These are phyloP conservation scores for Cyanoderma ruficeps DNA, from an alignment of 2,113 vertebrate genomes.

Conservation along the genomic window DNA sequence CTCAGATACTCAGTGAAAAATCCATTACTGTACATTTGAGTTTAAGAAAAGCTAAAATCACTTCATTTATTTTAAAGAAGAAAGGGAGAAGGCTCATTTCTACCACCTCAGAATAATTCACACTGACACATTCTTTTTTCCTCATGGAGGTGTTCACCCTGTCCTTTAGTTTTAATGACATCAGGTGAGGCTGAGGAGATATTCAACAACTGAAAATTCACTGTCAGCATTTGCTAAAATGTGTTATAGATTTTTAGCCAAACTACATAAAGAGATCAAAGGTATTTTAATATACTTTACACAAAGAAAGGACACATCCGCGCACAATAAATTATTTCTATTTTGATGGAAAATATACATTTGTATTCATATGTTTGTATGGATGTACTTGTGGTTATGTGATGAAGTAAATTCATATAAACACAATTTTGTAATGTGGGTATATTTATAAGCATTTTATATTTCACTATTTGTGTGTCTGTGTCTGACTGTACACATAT, in stretches of 20 bases:
- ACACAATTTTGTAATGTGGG: neutral
- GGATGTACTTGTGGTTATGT: neutral
- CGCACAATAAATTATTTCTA: neutral
- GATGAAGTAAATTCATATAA: neutral
- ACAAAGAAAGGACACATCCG: neutral
- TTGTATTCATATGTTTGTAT: neutral
- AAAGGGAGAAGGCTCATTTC: neutral
- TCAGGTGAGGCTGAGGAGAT: slow-evolving; percentile 15
- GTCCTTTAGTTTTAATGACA: slow-evolving; percentile 5
- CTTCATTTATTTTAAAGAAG: slow-evolving; percentile 37
- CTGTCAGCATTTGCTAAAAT: neutral
- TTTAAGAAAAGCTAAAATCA: slow-evolving; percentile 16
- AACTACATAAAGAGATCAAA: slow-evolving; percentile 14
- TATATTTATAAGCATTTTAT: neutral
- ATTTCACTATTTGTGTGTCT: neutral
- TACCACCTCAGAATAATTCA: neutral
- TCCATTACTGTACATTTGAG: neutral
- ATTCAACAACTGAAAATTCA: slow-evolving; percentile 2
- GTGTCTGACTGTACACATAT: neutral
- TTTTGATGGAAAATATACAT: neutral
- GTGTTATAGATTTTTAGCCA: neutral
- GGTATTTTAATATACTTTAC: neutral
- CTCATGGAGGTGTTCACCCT: neutral
- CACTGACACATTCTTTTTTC: neutral
- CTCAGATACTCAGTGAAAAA: slow-evolving; percentile 13